A percentile compares a stretch with the other conserved stretches of the same genome.
phyloP scores from a whole-genome alignment of 2,113 vertebrate species.

The Alces alces region DNA sequence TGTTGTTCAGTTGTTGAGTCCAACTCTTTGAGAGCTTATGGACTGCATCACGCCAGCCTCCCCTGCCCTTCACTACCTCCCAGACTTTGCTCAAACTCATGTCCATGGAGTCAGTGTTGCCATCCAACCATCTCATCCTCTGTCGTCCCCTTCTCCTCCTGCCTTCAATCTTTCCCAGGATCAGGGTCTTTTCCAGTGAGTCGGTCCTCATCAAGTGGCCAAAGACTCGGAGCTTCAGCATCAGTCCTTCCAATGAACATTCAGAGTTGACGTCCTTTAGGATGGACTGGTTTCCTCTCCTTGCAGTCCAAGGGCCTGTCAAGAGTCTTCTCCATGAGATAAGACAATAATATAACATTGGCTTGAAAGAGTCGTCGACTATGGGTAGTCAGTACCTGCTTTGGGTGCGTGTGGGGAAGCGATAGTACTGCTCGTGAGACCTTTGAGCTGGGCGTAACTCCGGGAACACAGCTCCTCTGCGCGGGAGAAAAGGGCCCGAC shows the following conservation, averaged over 20 bases:
- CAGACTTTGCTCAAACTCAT: neutral
- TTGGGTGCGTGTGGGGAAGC: rapidly evolving
- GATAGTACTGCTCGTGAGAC: too few species aligned
- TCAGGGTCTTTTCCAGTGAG: neutral
- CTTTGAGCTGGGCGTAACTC: rapidly evolving
- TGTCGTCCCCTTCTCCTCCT: neutral
- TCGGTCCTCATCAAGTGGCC: neutral
- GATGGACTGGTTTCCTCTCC: neutral
- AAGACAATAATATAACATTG: rapidly evolving
- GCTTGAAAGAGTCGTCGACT: rapidly evolving
- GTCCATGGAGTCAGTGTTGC: neutral
- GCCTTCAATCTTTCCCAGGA: neutral
- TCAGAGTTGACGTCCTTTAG: neutral
- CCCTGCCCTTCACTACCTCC: neutral
- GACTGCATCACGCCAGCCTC: rapidly evolving
- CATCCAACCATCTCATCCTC: neutral
- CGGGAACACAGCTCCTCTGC: neutral
- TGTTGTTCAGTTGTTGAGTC: neutral
- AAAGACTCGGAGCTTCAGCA: neutral
- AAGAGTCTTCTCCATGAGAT: neutral
- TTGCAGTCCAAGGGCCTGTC: neutral
- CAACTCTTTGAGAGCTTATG: neutral
- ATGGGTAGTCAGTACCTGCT: neutral
- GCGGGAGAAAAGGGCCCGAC: neutral
- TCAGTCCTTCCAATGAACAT: neutral